Evolutionary conservation across 2,113 vertebrate genomes (phyloP).

Genomic region (Cnemophilus loriae): DNA sequence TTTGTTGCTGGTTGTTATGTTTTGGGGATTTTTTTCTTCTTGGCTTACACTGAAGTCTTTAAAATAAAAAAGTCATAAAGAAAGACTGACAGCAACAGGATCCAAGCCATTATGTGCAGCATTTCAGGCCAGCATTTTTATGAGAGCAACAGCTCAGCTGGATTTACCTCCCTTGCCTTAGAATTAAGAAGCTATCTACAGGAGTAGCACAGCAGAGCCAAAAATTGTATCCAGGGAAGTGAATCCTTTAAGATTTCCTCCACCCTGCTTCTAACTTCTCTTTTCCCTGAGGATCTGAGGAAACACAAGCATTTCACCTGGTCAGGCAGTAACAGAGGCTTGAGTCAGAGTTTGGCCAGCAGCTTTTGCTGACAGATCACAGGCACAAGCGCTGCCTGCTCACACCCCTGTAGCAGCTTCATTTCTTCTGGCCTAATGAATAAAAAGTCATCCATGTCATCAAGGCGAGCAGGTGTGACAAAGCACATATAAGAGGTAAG

Average conservation of each 20-base stretch:
- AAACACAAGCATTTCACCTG: background rate
- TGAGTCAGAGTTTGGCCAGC: background rate
- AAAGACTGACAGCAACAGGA: background rate
- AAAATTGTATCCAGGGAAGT: background rate
- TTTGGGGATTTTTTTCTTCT: background rate
- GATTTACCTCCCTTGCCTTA: background rate
- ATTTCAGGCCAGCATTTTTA: slow-evolving; percentile 22
- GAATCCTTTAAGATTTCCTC: background rate
- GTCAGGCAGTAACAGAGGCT: background rate
- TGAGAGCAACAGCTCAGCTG: background rate
- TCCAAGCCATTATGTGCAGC: background rate
- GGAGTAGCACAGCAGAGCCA: background rate
- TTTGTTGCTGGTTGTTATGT: background rate
- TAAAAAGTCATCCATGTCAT: background rate
- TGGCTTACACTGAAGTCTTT: background rate
- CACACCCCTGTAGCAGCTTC: background rate
- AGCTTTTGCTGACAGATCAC: background rate
- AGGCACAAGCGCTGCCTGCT: background rate
- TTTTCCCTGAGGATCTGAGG: background rate
- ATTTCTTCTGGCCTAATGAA: background rate
- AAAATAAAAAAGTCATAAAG: background rate
- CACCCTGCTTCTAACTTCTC: background rate
- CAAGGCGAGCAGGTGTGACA: background rate
- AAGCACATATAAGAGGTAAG: background rate
- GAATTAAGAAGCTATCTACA: slow-evolving; percentile 3